Evolutionary conservation across 1,140 invertebrate genomes (phyloP).

Genomic region (Drosophila tristis): DNA sequence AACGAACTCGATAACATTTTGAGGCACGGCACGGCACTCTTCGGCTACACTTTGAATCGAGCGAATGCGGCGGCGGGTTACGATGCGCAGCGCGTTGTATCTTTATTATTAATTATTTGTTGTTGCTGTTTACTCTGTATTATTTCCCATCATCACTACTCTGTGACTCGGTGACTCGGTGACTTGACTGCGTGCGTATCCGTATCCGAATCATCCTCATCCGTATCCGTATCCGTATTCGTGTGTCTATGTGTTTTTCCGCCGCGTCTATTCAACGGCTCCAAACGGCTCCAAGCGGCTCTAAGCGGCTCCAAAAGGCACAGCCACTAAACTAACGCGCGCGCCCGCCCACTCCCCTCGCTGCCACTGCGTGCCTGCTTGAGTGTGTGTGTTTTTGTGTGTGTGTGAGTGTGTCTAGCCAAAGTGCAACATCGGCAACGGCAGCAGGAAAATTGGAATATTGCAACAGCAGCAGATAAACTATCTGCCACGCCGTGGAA

Average conservation of each 20-base stretch:
- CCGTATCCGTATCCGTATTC: constrained; percentile 40
- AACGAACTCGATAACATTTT: constrained; percentile 84
- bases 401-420: constrained; percentile 20
- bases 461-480: constrained; percentile 64
- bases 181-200: constrained; percentile 20
- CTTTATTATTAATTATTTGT: constrained; percentile 83
- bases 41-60: constrained; percentile 84
- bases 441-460: constrained; percentile 35
- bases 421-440: constrained; percentile 20
- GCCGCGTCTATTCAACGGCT: constrained; percentile 19
- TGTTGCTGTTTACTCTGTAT: constrained; percentile 76
- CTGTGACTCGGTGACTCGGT: not conserved
- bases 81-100: constrained; percentile 83
- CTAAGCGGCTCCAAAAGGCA: constrained; percentile 6
- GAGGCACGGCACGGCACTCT: constrained; percentile 84
- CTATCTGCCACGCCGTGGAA: constrained; percentile 13
- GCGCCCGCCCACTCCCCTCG: not conserved
- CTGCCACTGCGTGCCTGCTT: not conserved
- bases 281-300: constrained; percentile 7
- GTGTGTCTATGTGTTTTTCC: constrained; percentile 41
- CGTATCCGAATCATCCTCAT: constrained; percentile 16
- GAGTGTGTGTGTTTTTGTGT: constrained; percentile 29
- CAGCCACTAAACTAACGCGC: constrained; percentile 13
- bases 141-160: constrained; percentile 36
- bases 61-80: constrained; percentile 83